These are phyloP conservation scores for Leptodactylus fallax DNA, from an alignment of 2,797 vertebrate species.

Conservation along the genomic window DNA sequence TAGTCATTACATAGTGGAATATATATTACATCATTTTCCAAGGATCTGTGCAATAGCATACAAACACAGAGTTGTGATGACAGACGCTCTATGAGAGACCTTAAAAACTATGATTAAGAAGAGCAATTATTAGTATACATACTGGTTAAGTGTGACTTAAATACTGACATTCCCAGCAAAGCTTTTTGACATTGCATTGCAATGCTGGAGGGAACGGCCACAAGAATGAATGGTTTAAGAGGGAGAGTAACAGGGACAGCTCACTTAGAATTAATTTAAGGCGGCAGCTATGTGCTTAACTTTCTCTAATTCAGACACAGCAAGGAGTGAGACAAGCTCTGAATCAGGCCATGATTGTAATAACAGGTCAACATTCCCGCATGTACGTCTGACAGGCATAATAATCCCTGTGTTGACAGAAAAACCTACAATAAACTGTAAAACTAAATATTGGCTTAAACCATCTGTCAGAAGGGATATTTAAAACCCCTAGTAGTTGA, in stretches of 20 bases:
- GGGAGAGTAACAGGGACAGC: slow-evolving; percentile 44
- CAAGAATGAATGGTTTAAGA: slow-evolving; percentile 37
- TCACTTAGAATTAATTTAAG: slow-evolving; percentile 60
- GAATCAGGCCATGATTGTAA: slow-evolving; percentile 49
- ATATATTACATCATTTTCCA: not conserved
- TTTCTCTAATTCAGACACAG: slow-evolving; percentile 53
- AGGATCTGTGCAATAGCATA: not conserved
- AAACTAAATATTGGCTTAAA: slow-evolving; percentile 52
- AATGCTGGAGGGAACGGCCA: slow-evolving; percentile 23
- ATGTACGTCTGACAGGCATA: slow-evolving; percentile 49
- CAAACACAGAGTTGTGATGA: not conserved
- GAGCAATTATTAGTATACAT: not conserved
- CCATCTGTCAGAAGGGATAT: slow-evolving; percentile 40
- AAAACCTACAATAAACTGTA: slow-evolving; percentile 41
- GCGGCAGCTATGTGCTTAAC: slow-evolving; percentile 52
- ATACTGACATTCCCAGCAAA: slow-evolving; percentile 15
- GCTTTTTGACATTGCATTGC: not conserved
- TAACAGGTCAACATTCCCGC: slow-evolving; percentile 57
- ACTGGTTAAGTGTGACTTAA: not conserved
- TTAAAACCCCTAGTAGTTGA: slow-evolving; percentile 2
- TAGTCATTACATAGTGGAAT: not conserved
- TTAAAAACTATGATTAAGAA: slow-evolving; percentile 1
- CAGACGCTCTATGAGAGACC: not conserved
- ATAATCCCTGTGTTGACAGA: slow-evolving; percentile 55
- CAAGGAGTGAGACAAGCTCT: slow-evolving; percentile 42